Percentiles rank a stretch among this genome's conserved stretches.
Evolutionary conservation across 1,140 invertebrate genomes (phyloP).

Genomic region (Andrena cerasifolii): DNA sequence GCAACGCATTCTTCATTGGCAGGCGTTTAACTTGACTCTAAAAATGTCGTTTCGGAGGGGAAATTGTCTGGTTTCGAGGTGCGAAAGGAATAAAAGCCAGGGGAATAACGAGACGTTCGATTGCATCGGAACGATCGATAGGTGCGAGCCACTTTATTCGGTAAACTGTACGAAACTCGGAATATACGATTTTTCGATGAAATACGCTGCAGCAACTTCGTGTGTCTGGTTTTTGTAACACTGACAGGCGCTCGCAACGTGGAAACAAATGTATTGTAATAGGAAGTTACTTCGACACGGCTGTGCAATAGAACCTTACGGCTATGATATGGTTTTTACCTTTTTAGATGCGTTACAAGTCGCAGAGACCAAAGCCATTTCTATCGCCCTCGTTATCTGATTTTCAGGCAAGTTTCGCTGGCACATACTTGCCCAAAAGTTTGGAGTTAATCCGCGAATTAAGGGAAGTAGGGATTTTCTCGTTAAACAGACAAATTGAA

Average conservation of each 20-base stretch:
- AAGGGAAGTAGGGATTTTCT: too few relatives aligned
- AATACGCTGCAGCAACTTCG: not conserved
- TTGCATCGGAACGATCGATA: not conserved
- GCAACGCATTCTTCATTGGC: slow-evolving; percentile 7
- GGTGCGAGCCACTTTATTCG: not conserved
- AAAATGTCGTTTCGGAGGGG: slow-evolving; percentile 1
- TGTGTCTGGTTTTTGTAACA: not conserved
- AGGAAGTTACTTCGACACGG: not conserved
- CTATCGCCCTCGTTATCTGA: too few relatives aligned
- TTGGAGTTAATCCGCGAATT: too few relatives aligned
- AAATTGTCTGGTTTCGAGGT: not conserved
- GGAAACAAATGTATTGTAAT: not conserved
- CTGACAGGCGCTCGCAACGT: not conserved
- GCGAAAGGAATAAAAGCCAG: not conserved
- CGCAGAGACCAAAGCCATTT: too few relatives aligned
- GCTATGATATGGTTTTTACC: too few relatives aligned
- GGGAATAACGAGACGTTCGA: slow-evolving; percentile 2
- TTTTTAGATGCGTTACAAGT: too few relatives aligned
- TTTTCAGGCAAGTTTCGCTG: too few relatives aligned
- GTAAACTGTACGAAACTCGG: slow-evolving; percentile 1
- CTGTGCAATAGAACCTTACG: too few relatives aligned
- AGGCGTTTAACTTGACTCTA: not conserved
- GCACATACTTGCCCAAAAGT: too few relatives aligned
- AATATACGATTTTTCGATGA: not conserved
- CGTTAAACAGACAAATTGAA: too few relatives aligned